Base-by-base conservation (phyloP, 2,797 vertebrate species). In the Anisognathus igniventris region DNA sequence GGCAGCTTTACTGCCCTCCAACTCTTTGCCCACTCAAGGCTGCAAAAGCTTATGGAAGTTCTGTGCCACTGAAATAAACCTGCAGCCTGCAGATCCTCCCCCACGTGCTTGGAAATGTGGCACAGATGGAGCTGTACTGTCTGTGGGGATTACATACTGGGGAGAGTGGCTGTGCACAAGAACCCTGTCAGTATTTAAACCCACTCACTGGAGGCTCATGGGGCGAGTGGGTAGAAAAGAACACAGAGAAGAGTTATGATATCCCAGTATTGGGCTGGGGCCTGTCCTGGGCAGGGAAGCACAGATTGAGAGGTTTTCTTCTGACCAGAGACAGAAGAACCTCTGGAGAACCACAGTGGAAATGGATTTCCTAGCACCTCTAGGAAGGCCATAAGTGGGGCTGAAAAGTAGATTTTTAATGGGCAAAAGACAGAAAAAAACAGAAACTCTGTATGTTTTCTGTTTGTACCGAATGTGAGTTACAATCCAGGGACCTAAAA, bases 111-210 rank as follows among this genome's bases (percentile, higher is more conserved):
- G 37, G 64, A 85, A 92, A 94, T 23, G 35, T 3, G 7, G 86
- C 88, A 93, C 79, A 95, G 92, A 94, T 90, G 85, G 90, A 96
- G 45, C 48, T 48, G 60, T 87, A 31, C 56, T 87, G 54, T 89
- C 56, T 73, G 65, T 57, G 53, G 71, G 51, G 33, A 82, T 87
- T 95, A 62, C 74, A 73, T 76, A 37, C 40, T 14, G 60, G 21
- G 51, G 60, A 86, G 50, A 82, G 9, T 60, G 53, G 35, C 56
- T 89, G n/a, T 2, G 30, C 71, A 53, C 33, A 93, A 71, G 67
- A 93, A 65, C 37, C 10, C 40, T 91, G 47, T 33, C 74, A 93
- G 66, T 58, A 57, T 64, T 90, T 88, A 89, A 88, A 82, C 67
- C 48, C 77, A 92, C 64, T 89, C 27, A 5, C 51, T 77, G 89